phyloP scores from a whole-genome alignment of 2,113 vertebrate species.

The Tylochromis polylepis region DNA sequence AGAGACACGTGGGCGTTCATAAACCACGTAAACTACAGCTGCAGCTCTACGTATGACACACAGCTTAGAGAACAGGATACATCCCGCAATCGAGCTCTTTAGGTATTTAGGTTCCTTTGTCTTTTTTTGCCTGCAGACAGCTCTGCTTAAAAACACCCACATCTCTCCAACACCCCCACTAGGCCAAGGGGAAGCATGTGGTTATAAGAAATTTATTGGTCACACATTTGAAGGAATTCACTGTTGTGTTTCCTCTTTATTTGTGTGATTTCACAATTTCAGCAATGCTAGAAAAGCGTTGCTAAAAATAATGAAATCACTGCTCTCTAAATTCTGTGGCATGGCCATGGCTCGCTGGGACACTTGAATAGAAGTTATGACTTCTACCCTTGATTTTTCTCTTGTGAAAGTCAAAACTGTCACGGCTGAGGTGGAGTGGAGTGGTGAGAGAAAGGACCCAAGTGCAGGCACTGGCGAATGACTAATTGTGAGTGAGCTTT shows the following conservation, averaged over 20 bases:
- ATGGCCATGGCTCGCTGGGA: background rate
- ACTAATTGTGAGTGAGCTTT: no score
- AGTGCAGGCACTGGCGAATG: no score
- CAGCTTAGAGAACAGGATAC: background rate
- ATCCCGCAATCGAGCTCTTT: background rate
- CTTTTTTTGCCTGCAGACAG: background rate
- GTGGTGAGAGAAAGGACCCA: no score
- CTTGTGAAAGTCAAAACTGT: background rate
- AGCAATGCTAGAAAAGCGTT: background rate
- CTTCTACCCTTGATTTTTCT: background rate
- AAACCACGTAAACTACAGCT: background rate
- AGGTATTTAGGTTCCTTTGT: background rate
- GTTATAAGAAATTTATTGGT: background rate
- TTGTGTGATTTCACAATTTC: background rate
- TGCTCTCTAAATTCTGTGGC: background rate
- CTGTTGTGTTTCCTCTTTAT: background rate
- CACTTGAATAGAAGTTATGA: background rate
- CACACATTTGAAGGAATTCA: background rate
- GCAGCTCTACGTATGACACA: accelerated
- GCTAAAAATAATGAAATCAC: background rate
- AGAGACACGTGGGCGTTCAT: background rate
- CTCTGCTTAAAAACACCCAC: background rate
- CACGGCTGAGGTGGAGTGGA: no score
- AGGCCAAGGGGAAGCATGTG: background rate
- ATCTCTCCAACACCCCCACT: background rate